Evolutionary conservation across 2,113 vertebrate species (phyloP), one percentile per base, ranked within the genome.

Genomic region (Pontoporia blainvillei): DNA sequence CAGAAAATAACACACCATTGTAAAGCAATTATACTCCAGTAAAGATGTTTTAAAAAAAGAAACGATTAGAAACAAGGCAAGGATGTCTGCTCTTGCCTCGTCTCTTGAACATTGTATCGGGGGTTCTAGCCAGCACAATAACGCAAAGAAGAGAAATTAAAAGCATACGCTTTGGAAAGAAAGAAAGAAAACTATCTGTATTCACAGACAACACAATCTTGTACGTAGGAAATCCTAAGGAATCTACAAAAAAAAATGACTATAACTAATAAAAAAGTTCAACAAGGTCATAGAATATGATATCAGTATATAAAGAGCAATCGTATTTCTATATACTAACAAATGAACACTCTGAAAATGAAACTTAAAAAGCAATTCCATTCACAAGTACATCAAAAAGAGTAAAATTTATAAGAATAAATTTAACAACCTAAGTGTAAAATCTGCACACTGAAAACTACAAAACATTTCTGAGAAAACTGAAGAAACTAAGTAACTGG

Each of bases 341-440:
- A 75, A 76, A 62, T 49, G 21, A 94, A 85, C 2, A 81, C 66
- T 36, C 23, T 67, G 36, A 89, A 92, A 89, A 17, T 36, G 20
- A 93, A 91, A 81, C 39, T 67, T 27, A 9, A 31, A 72, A 85
- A 93, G 41, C 2, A 78, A 85, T 69, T 95, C 29, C n/a, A 78
- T 54, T 91, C 34, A 94, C 17, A 88, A 85, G 73, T 59, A 85
- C n/a, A 87, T 91, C 13, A 85, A 75, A 95, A 96, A 17, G 41
- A 64, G 54, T 85, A 67, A 81, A 64, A 78, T 61, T 29, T 46
- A 57, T 29, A 89, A 2, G 29, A 87, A 76, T 49, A 81, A 86
- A 57, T 31, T 52, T 69, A 62, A 92, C 1, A 81, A 86, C 1
- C 13, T 29, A 76, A 46, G 18, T 61, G 23, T 2, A 69, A 81